Conservation (phyloP, 2,888 invertebrate species). For the Eulithis testata region DNA sequence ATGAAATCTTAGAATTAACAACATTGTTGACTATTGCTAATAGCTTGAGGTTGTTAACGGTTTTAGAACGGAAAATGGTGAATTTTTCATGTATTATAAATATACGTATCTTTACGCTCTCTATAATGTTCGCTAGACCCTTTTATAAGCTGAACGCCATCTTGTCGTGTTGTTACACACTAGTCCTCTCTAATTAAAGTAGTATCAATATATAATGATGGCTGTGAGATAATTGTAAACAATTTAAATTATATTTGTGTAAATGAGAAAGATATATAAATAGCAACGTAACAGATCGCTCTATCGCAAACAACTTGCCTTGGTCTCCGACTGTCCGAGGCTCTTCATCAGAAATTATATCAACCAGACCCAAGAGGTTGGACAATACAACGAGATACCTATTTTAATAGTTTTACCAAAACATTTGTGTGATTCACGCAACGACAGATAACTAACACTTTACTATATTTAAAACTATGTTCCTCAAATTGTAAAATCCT, state of each 20-base stretch:
- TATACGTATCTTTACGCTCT: slow-evolving; percentile 64
- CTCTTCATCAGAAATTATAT: slow-evolving; percentile 43
- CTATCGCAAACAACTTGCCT: slow-evolving; percentile 51
- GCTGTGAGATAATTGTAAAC: slow-evolving; percentile 84
- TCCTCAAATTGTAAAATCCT: slow-evolving; percentile 9
- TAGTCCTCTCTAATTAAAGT: slow-evolving; percentile 83
- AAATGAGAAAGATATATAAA: slow-evolving; percentile 69
- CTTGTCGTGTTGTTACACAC: slow-evolving; percentile 77
- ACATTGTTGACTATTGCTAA: slow-evolving; percentile 85
- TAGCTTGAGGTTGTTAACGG: slow-evolving; percentile 84
- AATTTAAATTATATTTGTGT: slow-evolving; percentile 83
- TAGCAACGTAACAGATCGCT: slow-evolving; percentile 66
- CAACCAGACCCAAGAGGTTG: not conserved
- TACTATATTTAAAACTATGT: slow-evolving; percentile 10
- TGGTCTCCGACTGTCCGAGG: slow-evolving; percentile 51
- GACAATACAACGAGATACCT: slow-evolving; percentile 22
- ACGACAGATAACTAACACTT: not conserved
- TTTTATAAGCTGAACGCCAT: slow-evolving; percentile 81
- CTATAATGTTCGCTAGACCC: slow-evolving; percentile 81
- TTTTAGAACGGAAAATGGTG: slow-evolving; percentile 81
- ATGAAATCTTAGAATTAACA: slow-evolving; percentile 80
- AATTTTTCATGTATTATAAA: slow-evolving; percentile 79
- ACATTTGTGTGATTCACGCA: slow-evolving; percentile 1
- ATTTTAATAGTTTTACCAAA: slow-evolving; percentile 12
- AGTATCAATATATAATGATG: slow-evolving; percentile 85